These are phyloP conservation scores for Tipula unca DNA, from an alignment of 2,888 invertebrate genomes.

Conservation along the genomic window DNA sequence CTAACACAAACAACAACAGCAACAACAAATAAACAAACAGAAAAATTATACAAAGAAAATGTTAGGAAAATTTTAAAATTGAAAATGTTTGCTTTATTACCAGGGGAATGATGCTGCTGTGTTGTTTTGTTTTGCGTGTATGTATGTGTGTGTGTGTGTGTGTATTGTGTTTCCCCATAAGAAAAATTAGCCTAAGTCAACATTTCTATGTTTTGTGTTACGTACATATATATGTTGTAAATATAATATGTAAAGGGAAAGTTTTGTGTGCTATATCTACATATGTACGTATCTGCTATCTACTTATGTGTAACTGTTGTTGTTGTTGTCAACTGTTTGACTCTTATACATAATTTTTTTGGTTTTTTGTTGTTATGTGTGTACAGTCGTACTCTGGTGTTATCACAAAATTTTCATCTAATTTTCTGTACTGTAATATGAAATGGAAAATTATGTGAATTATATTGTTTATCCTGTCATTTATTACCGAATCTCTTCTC, in stretches of 20 bases:
- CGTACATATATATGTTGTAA: neutral
- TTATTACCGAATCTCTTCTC: neutral
- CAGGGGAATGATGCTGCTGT: neutral
- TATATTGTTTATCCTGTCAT: neutral
- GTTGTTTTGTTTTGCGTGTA: neutral
- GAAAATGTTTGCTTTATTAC: constrained; percentile 8
- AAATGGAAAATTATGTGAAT: neutral
- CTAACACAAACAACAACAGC: neutral
- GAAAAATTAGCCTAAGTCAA: constrained; percentile 14
- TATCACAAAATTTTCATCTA: neutral
- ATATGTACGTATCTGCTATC: neutral
- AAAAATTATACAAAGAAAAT: constrained; percentile 4
- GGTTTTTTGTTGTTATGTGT: neutral
- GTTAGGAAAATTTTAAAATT: constrained; percentile 8
- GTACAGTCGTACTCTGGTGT: neutral
- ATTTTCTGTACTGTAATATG: neutral
- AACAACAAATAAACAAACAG: neutral
- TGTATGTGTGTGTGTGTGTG: neutral
- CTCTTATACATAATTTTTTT: neutral
- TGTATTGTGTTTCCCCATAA: neutral
- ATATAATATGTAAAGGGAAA: neutral
- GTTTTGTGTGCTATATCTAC: neutral
- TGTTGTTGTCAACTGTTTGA: neutral
- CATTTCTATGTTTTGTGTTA: neutral
- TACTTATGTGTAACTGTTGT: neutral